Conservation (phyloP, 2,888 invertebrate species). For the Agrotis clavis region DNA sequence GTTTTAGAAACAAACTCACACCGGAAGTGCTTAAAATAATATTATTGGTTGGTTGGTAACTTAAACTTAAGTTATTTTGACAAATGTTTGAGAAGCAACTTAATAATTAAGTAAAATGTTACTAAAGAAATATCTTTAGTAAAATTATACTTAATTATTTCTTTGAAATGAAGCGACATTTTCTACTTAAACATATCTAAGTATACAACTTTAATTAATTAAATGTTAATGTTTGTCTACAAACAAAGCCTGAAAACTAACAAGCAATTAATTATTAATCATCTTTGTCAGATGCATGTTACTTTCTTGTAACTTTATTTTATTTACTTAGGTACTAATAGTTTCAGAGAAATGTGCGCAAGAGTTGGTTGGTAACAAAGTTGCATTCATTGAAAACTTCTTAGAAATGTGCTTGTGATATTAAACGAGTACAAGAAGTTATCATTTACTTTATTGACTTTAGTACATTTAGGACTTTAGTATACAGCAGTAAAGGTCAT, state of each 20-base stretch:
- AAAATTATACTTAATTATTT: neutral
- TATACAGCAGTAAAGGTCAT: neutral
- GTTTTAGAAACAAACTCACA: no score
- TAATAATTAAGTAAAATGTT: no score
- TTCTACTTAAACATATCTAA: neutral
- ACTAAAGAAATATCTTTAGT: neutral
- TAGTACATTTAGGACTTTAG: neutral
- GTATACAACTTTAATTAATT: neutral
- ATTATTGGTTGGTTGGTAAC: neutral
- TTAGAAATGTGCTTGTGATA: constrained; percentile 26
- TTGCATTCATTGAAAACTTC: constrained; percentile 40
- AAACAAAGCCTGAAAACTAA: neutral
- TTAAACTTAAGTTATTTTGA: neutral
- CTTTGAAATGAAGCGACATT: neutral
- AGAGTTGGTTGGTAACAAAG: constrained; percentile 35
- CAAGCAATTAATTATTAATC: neutral
- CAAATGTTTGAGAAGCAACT: neutral
- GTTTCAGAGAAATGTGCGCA: constrained; percentile 43
- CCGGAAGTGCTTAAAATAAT: no score
- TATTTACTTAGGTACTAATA: constrained; percentile 13
- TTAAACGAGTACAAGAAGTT: constrained; percentile 8
- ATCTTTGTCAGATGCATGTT: neutral
- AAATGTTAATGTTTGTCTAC: neutral
- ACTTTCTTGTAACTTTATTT: constrained; percentile 19
- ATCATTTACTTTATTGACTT: constrained; percentile 12